Percentiles rank a stretch among this genome's conserved stretches.
Conservation (phyloP, 2,888 invertebrate species). For the Acronicta alni region DNA sequence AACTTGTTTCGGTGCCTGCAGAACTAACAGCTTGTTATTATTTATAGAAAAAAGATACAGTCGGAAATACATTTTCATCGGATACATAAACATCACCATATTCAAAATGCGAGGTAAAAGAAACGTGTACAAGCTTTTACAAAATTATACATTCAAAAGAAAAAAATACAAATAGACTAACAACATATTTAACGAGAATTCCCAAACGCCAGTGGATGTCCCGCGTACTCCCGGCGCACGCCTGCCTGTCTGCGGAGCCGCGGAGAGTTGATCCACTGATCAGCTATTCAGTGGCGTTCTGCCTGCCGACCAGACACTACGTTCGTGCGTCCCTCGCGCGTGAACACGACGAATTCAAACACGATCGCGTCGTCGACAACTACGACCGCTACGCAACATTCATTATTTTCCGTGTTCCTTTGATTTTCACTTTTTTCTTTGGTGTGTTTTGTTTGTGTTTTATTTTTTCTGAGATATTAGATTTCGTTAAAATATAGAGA, state of each 20-base stretch:
- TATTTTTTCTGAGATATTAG: constrained; percentile 42
- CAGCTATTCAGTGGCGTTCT: constrained; percentile 74
- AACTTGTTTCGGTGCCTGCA: constrained; percentile 11
- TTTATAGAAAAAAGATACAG: constrained; percentile 17
- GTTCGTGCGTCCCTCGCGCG: constrained; percentile 61
- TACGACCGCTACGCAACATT: constrained; percentile 39
- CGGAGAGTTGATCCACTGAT: constrained; percentile 55
- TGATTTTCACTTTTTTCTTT: constrained; percentile 23
- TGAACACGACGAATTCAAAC: constrained; percentile 73
- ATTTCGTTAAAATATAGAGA: constrained; percentile 51
- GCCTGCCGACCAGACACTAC: constrained; percentile 73
- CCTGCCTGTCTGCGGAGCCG: constrained; percentile 65
- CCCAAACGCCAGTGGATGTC: constrained; percentile 35
- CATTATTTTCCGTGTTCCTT: constrained; percentile 31
- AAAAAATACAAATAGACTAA: constrained; percentile 31
- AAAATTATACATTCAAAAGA: constrained; percentile 44
- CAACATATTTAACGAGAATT: constrained; percentile 39
- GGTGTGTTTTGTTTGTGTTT: constrained; percentile 51
- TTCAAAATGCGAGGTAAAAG: constrained; percentile 24
- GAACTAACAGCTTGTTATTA: constrained; percentile 22
- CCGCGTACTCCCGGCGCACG: constrained; percentile 61
- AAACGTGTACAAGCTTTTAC: constrained; percentile 31
- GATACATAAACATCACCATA: constrained; percentile 18
- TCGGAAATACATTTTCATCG: constrained; percentile 12
- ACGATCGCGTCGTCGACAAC: constrained; percentile 68